Conservation (phyloP, 1,140 invertebrate genomes). For the Tribolium madens region DNA sequence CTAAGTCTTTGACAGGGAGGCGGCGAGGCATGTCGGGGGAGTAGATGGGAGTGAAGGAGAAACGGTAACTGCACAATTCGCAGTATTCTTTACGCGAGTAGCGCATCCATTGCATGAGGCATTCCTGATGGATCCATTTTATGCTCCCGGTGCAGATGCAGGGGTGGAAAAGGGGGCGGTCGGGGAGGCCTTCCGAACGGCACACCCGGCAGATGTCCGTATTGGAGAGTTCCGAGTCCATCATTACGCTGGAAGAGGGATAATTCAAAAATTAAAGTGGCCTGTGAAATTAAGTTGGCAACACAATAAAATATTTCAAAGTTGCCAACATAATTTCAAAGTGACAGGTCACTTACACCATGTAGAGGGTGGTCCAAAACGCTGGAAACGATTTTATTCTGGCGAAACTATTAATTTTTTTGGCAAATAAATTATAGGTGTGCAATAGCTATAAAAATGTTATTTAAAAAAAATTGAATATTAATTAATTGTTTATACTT, state of each 20-base stretch:
- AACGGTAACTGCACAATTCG: conserved; percentile 97
- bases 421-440: too few relatives aligned
- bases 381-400: too few relatives aligned
- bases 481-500: too few relatives aligned
- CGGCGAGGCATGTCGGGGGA: conserved; percentile 98
- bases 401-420: too few relatives aligned
- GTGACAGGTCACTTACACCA: too few relatives aligned
- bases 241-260: conserved; percentile 33
- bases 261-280: neutral
- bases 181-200: conserved; percentile 88
- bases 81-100: conserved; percentile 99
- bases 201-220: conserved; percentile 97
- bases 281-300: too few relatives aligned
- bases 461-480: too few relatives aligned
- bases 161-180: conserved; percentile 86
- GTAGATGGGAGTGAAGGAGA: conserved; percentile 99
- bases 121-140: conserved; percentile 98
- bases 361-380: too few relatives aligned
- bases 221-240: conserved; percentile 63
- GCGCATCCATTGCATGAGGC: conserved; percentile 89
- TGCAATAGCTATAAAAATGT: too few relatives aligned
- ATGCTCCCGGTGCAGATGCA: conserved; percentile 99
- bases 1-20: conserved; percentile 85
- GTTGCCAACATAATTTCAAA: too few relatives aligned
- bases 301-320: too few relatives aligned